Percentiles rank a stretch among this genome's conserved stretches.
phyloP scores from a whole-genome alignment of 2,888 invertebrate species.

The Sesia apiformis region DNA sequence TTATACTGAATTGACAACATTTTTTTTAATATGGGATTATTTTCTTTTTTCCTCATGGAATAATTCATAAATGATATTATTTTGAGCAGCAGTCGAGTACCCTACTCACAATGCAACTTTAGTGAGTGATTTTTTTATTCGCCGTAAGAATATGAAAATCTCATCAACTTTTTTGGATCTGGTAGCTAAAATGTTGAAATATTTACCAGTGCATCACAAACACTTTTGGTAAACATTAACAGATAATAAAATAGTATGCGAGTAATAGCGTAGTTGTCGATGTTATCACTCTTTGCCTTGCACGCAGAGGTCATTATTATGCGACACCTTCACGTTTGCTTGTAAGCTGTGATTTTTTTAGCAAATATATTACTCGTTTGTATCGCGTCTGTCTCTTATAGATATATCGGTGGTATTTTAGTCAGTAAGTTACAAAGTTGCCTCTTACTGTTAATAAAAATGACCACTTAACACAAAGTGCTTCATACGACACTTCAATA shows the following conservation, averaged over 20 bases:
- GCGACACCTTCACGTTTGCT: slow-evolving; percentile 54
- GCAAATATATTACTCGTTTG: slow-evolving; percentile 36
- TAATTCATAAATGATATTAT: too few relatives aligned
- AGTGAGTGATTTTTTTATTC: slow-evolving; percentile 71
- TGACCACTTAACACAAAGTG: background rate
- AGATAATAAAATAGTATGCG: too few relatives aligned
- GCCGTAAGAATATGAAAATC: slow-evolving; percentile 57
- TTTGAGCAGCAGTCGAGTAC: too few relatives aligned
- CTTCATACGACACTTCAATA: too few relatives aligned
- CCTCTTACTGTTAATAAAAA: slow-evolving; percentile 34
- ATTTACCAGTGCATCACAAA: background rate
- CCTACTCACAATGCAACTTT: slow-evolving; percentile 39
- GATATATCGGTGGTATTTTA: slow-evolving; percentile 44
- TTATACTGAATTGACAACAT: too few relatives aligned
- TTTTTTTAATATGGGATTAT: too few relatives aligned
- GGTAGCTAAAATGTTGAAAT: slow-evolving; percentile 18
- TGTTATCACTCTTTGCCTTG: slow-evolving; percentile 54
- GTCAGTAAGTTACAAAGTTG: slow-evolving; percentile 47
- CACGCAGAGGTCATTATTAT: slow-evolving; percentile 35
- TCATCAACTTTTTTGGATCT: slow-evolving; percentile 56
- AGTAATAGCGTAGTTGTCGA: background rate
- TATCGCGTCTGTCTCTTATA: slow-evolving; percentile 38
- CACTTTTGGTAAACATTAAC: too few relatives aligned
- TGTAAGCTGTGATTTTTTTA: slow-evolving; percentile 64
- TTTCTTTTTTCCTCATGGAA: too few relatives aligned